phyloP scores from a whole-genome alignment of 1,140 invertebrate species.

The Mya arenaria region DNA sequence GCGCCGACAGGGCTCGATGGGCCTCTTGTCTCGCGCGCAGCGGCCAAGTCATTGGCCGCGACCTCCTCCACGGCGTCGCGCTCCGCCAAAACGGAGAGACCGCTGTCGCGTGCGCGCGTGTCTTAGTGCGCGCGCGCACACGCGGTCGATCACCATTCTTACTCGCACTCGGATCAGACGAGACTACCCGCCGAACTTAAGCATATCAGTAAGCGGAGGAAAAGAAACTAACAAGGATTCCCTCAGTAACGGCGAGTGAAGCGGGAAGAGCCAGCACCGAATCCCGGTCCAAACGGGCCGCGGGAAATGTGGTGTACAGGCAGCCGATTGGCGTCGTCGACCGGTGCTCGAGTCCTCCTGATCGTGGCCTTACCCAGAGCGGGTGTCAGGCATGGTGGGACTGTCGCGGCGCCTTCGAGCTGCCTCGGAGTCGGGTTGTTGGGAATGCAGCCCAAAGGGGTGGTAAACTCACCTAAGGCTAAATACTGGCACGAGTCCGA shows the following conservation, averaged over 20 bases:
- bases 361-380: constrained; percentile 86
- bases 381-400: constrained; percentile 88
- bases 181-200: constrained; percentile 92
- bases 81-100: neutral
- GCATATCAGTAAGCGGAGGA: constrained; percentile 95
- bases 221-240: constrained; percentile 91
- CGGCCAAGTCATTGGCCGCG: neutral
- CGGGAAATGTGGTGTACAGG: constrained; percentile 47
- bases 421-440: constrained; percentile 91
- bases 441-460: constrained; percentile 75
- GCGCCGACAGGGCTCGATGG: constrained; percentile 61
- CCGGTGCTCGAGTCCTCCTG: constrained; percentile 84
- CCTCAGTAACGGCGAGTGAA: constrained; percentile 91
- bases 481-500: constrained; percentile 92
- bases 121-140: neutral
- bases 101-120: neutral
- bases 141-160: neutral
- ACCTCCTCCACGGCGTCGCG: neutral
- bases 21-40: neutral
- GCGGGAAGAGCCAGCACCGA: constrained; percentile 88
- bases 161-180: constrained; percentile 86
- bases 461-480: constrained; percentile 88
- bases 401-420: constrained; percentile 80
- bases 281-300: constrained; percentile 68
- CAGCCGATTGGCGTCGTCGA: constrained; percentile 66